A percentile compares a stretch with the other conserved stretches of the same genome.
These are phyloP conservation scores for Gallinago solitaria DNA, from an alignment of 2,797 vertebrate genomes.

Conservation along the genomic window DNA sequence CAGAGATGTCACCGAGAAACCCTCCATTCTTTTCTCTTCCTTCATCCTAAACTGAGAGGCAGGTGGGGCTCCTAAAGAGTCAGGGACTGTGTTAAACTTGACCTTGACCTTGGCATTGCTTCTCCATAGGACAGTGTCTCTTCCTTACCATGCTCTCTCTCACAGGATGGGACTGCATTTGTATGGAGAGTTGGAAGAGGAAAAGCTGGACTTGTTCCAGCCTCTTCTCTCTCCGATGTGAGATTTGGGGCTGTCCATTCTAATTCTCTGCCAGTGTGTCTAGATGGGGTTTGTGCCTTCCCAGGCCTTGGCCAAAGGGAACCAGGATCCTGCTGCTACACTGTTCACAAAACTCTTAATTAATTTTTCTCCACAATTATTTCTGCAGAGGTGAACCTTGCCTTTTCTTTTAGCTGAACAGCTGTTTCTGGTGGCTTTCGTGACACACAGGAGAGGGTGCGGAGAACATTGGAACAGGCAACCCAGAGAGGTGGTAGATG, in stretches of 20 bases:
- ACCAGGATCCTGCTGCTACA: neutral
- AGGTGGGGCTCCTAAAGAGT: neutral
- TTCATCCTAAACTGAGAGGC: neutral
- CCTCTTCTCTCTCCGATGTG: neutral
- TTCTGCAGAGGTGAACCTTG: neutral
- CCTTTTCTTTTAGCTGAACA: neutral
- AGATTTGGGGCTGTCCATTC: neutral
- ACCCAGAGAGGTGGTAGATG: neutral
- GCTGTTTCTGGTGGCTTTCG: neutral
- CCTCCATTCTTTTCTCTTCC: neutral
- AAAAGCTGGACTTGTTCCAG: neutral
- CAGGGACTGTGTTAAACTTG: neutral
- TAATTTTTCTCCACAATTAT: neutral
- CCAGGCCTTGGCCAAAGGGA: neutral
- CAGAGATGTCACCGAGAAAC: neutral
- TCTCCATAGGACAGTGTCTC: fast-evolving
- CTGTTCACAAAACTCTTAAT: neutral
- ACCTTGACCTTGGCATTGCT: neutral
- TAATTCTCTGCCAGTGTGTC: neutral
- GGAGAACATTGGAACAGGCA: neutral
- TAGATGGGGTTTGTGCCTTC: neutral
- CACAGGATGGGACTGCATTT: fast-evolving
- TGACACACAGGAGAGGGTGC: fast-evolving
- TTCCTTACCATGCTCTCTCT: neutral
- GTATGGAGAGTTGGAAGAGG: neutral